Percentiles rank a stretch among this genome's conserved stretches.
phyloP scores from a whole-genome alignment of 2,797 vertebrate genomes.

The Sus cebifrons region DNA sequence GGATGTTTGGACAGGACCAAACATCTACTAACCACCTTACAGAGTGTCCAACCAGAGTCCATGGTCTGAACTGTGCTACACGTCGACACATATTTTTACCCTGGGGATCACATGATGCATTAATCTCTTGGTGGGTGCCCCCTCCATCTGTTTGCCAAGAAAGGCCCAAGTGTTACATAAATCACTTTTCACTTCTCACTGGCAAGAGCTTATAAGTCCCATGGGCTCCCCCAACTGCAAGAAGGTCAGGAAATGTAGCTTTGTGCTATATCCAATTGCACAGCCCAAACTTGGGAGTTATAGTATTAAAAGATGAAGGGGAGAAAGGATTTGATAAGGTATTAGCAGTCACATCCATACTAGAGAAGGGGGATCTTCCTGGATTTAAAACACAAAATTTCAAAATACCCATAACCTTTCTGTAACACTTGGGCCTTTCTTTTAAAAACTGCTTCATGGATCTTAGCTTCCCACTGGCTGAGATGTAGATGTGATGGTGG shows the following conservation, averaged over 20 bases:
- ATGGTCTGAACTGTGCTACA: rapidly evolving
- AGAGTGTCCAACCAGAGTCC: rapidly evolving
- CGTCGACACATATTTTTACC: rapidly evolving
- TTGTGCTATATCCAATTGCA: rapidly evolving
- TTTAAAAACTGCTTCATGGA: neutral
- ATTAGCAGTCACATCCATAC: neutral
- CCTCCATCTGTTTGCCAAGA: rapidly evolving
- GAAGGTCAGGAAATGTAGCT: neutral
- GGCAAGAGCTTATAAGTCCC: neutral
- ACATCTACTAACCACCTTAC: no score
- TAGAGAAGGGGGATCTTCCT: neutral
- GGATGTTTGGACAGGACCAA: neutral
- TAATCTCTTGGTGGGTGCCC: rapidly evolving
- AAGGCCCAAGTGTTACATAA: neutral
- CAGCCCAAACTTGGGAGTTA: neutral
- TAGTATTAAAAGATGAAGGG: neutral
- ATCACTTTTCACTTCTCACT: neutral
- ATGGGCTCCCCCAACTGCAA: rapidly evolving
- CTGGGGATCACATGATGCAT: rapidly evolving
- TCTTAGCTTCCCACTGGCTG: neutral
- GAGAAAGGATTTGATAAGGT: neutral
- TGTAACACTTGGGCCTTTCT: neutral
- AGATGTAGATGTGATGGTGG: neutral
- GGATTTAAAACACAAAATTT: neutral
- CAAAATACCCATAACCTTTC: neutral